These are phyloP conservation scores for Gari tellinella DNA, from an alignment of 2,888 invertebrate genomes.

Conservation along the genomic window DNA sequence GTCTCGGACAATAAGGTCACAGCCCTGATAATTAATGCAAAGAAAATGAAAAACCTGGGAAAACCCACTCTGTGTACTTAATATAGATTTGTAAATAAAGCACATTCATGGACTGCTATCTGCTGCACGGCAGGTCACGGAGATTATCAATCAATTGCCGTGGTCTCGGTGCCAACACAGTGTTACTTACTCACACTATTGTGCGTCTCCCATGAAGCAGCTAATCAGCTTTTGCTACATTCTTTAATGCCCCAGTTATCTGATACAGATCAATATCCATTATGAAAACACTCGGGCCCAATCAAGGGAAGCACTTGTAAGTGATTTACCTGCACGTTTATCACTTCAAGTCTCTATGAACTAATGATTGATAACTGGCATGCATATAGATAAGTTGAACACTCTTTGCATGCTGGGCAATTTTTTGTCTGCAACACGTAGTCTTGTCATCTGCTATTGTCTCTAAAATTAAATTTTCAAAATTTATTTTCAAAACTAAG, in stretches of 20 bases:
- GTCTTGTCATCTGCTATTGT: too few species aligned
- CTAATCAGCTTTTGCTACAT: too few species aligned
- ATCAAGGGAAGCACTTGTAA: too few species aligned
- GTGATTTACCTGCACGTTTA: constrained; percentile 1
- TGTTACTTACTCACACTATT: not conserved
- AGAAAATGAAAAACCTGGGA: constrained; percentile 44
- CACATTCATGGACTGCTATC: constrained; percentile 1
- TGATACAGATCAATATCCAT: too few species aligned
- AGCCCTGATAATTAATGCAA: constrained; percentile 42
- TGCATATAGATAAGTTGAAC: too few species aligned
- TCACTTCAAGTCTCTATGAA: not conserved
- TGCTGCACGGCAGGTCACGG: not conserved
- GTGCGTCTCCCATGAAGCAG: not conserved
- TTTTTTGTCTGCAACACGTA: too few species aligned
- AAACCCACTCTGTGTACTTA: constrained; percentile 53
- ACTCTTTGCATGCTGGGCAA: too few species aligned
- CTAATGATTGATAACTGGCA: not conserved
- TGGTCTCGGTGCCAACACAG: constrained; percentile 13
- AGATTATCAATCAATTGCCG: constrained; percentile 25
- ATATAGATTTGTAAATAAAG: constrained; percentile 13
- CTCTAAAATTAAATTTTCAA: too few species aligned
- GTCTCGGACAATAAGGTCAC: constrained; percentile 37
- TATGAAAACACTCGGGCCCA: too few species aligned
- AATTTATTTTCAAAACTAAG: too few species aligned
- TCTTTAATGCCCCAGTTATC: too few species aligned